These are phyloP conservation scores for Mya arenaria DNA, from an alignment of 1,140 invertebrate genomes.

Conservation along the genomic window DNA sequence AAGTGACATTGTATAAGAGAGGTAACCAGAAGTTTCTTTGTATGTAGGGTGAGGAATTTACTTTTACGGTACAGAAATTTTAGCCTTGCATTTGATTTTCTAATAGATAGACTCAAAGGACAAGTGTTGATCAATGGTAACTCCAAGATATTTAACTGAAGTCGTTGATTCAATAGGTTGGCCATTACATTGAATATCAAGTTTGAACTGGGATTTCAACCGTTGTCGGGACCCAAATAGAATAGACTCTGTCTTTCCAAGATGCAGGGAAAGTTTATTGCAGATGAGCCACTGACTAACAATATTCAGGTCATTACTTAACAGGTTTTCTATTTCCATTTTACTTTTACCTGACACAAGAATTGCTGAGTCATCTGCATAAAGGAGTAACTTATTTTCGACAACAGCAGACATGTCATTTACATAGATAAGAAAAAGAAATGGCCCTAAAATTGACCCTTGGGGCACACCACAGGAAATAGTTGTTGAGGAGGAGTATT, in stretches of 20 bases:
- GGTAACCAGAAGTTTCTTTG: background rate
- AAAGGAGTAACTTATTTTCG: slow-evolving; percentile 33
- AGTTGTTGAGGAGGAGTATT: slow-evolving; percentile 4
- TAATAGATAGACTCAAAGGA: slow-evolving; percentile 27
- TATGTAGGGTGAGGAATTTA: background rate
- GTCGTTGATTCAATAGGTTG: slow-evolving; percentile 6
- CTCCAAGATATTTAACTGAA: slow-evolving; percentile 39
- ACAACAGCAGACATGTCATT: slow-evolving; percentile 57
- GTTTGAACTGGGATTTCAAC: background rate
- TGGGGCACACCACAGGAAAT: slow-evolving; percentile 49
- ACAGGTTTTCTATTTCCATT: slow-evolving; percentile 6
- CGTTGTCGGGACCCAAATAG: slow-evolving; percentile 43
- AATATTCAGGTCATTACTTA: slow-evolving; percentile 22
- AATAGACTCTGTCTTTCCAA: slow-evolving; percentile 57
- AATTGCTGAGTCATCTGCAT: slow-evolving; percentile 58
- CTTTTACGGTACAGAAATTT: slow-evolving; percentile 36
- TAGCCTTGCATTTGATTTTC: slow-evolving; percentile 32
- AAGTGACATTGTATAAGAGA: slow-evolving; percentile 23
- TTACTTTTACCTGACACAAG: slow-evolving; percentile 47
- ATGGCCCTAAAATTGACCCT: slow-evolving; percentile 40
- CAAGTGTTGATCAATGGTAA: slow-evolving; percentile 8
- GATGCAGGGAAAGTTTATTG: slow-evolving; percentile 49
- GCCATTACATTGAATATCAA: slow-evolving; percentile 36
- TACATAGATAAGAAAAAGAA: slow-evolving; percentile 57
- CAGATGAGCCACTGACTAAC: slow-evolving; percentile 32